Percentiles rank a stretch among this genome's conserved stretches.
These are phyloP conservation scores for Coenonympha glycerion DNA, from an alignment of 2,888 invertebrate genomes.

Conservation along the genomic window DNA sequence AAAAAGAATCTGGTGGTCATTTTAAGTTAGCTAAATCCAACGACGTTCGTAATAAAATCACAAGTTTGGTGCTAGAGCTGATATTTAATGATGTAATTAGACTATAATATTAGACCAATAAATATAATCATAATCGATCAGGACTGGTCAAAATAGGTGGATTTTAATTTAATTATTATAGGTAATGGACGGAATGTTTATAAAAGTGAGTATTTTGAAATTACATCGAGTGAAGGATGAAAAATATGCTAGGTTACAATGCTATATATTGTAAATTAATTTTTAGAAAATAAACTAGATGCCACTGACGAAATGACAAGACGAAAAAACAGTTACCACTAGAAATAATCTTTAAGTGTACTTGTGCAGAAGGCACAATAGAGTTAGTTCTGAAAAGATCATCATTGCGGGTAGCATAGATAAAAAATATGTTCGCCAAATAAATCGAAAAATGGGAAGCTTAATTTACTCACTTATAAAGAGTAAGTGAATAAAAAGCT, in stretches of 20 bases:
- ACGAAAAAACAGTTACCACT: no score
- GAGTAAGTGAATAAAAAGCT: no score
- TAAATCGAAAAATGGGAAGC: no score
- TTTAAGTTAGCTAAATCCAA: not conserved
- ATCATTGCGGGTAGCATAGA: no score
- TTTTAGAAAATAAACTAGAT: not conserved
- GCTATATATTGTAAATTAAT: constrained; percentile 2
- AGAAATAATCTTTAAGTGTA: no score
- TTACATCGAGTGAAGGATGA: not conserved
- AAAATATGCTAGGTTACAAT: not conserved
- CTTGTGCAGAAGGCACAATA: no score
- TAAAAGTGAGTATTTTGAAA: constrained; percentile 6
- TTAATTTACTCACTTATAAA: no score
- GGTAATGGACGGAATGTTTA: constrained; percentile 5
- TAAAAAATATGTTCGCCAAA: no score
- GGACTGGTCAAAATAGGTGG: constrained; percentile 28
- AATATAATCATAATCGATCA: constrained; percentile 19
- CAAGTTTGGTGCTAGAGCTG: constrained; percentile 17
- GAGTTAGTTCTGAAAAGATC: no score
- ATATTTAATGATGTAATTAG: constrained; percentile 24
- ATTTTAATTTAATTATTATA: constrained; percentile 15
- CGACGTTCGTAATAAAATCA: not conserved
- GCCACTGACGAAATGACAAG: not conserved
- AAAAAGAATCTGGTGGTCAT: not conserved
- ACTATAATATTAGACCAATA: constrained; percentile 23